phyloP scores from a whole-genome alignment of 1,140 invertebrate genomes.

The Aleiodes sp. region DNA sequence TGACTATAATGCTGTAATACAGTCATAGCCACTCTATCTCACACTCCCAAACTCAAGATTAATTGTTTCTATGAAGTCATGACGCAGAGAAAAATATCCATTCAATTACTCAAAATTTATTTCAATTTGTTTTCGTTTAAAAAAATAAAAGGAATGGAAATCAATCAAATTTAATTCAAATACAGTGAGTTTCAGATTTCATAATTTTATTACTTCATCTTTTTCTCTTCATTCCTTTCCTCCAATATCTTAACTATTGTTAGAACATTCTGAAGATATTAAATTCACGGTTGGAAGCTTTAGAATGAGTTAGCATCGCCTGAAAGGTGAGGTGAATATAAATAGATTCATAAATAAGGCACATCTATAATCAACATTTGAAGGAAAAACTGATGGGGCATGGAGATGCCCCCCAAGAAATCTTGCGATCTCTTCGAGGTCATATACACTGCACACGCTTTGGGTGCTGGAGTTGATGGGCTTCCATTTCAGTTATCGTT shows the following conservation, averaged over 20 bases:
- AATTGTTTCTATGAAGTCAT: background rate
- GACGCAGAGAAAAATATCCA: conserved; percentile 1
- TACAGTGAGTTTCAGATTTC: background rate
- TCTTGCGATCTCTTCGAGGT: background rate
- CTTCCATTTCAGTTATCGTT: conserved; percentile 15
- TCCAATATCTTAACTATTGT: too few relatives aligned
- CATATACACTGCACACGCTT: background rate
- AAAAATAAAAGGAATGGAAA: too few relatives aligned
- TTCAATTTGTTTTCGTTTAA: too few relatives aligned
- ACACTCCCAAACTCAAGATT: background rate
- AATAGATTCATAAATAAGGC: conserved; percentile 31
- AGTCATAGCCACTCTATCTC: background rate
- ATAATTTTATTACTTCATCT: background rate
- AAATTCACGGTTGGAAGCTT: background rate
- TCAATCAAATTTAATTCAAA: background rate
- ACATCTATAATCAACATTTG: conserved; percentile 26
- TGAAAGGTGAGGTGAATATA: conserved; percentile 29
- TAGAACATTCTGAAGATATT: background rate
- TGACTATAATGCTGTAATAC: background rate
- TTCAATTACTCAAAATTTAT: background rate
- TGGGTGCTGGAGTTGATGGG: background rate
- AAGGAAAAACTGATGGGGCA: conserved; percentile 1
- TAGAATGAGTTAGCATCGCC: background rate
- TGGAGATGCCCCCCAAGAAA: background rate
- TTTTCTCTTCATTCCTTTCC: background rate